Evolutionary conservation across 2,113 vertebrate species (phyloP).

Genomic region (Nothobranchius kuhntae): DNA sequence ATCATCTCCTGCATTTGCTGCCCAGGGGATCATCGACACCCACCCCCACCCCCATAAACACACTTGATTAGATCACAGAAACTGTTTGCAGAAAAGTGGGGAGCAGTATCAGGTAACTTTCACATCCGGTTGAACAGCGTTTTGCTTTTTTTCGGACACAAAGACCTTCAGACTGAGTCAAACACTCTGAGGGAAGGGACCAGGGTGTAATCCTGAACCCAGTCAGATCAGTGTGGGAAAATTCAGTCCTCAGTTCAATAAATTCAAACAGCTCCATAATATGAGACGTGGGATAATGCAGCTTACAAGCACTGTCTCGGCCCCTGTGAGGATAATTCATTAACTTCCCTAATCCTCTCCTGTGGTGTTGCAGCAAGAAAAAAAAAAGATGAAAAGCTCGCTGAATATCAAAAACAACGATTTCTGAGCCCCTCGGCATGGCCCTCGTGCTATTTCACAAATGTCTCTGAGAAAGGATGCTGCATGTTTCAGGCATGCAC

Average conservation of each 20-base stretch:
- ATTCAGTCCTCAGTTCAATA: conserved; percentile 72
- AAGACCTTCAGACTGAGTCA: conserved; percentile 55
- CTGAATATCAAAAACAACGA: conserved; percentile 79
- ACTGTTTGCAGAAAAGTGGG: conserved; percentile 12
- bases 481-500: conserved; percentile 68
- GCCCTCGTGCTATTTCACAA: conserved; percentile 53
- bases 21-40: conserved; percentile 42
- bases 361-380: conserved; percentile 72
- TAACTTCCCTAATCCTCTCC: conserved; percentile 78
- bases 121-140: conserved; percentile 3
- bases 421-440: conserved; percentile 61
- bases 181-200: conserved; percentile 54
- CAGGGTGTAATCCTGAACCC: conserved; percentile 52
- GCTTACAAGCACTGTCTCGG: conserved; percentile 72
- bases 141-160: conserved; percentile 39
- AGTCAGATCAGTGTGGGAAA: conserved; percentile 76
- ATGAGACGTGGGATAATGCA: conserved; percentile 77
- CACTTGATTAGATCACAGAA: conserved; percentile 50
- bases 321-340: conserved; percentile 78
- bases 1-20: conserved; percentile 48
- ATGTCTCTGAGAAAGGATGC: conserved; percentile 66
- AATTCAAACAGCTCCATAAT: conserved; percentile 74
- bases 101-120: conserved; percentile 33
- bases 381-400: conserved; percentile 78
- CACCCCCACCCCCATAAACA: conserved; percentile 6